Evolutionary conservation across 1,140 invertebrate genomes (phyloP), one percentile per base, ranked within the genome.

Genomic region (Drosophila sturtevanti): DNA sequence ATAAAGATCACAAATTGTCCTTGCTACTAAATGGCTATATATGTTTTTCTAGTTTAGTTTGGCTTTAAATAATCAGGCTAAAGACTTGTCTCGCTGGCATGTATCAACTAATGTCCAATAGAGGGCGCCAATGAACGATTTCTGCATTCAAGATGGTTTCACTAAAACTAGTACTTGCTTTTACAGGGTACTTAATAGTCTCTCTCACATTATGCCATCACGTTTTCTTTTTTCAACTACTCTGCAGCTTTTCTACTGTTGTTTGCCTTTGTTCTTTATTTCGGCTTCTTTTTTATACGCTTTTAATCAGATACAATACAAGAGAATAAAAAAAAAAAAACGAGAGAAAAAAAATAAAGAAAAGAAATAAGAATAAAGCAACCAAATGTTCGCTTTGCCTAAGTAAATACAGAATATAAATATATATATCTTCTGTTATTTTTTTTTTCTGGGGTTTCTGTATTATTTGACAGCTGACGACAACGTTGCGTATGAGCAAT

Each of bases 401-500:
- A 74, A 66, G 72, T 60, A 77, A 70, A 74, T 74, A 74, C 38
- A 69, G 48, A 65, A 55, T 48, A 21, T 48, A 48, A 4, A 31
- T 31, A 6, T 31, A 0, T 1, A 7, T 31, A 6, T 31, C 1
- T 31, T 31, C n/a, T n/a, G n/a, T n/a, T 31, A 6, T 31, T 31
- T 7, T 31, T 31, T 6, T 31, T 44, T 48, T 21, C 21, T 4
- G 27, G 55, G 3, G 35, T 52, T 27, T 56, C n/a, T 44, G 60
- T 56, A 27, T 51, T 14, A 21, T 41, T 37, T 37, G 14, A 44
- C 63, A 64, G 65, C 41, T 61, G 63, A 52, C 61, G 77, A 41
- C 81, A 62, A 80, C 63, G 44, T 7, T 68, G 68, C 81, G 81
- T 73, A 85, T 85, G 69, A 71, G 77, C 65, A 79, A 79, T 82